These are phyloP conservation scores for Pampus argenteus DNA, from an alignment of 2,797 vertebrate genomes.

Conservation along the genomic window DNA sequence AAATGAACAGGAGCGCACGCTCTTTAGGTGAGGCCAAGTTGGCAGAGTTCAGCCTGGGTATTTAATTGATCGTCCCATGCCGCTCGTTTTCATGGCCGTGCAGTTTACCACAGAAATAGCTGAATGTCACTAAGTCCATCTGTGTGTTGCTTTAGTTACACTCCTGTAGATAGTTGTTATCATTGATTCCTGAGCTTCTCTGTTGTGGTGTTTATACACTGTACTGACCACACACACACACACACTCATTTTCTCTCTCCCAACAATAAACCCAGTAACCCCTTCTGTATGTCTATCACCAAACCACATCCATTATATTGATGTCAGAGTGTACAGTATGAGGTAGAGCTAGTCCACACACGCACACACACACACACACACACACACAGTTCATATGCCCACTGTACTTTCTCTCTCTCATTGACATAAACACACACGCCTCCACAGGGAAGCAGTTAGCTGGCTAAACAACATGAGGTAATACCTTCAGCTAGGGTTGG, in stretches of 20 bases:
- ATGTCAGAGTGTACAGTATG: slow-evolving; percentile 52
- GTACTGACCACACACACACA: slow-evolving; percentile 7
- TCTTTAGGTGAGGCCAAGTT: slow-evolving; percentile 12
- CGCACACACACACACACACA: slow-evolving; percentile 4
- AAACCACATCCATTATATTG: slow-evolving; percentile 67
- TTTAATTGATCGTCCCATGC: slow-evolving; percentile 1
- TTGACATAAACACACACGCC: slow-evolving; percentile 40
- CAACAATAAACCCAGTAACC: slow-evolving; percentile 40
- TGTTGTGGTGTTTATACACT: background rate
- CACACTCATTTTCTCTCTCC: slow-evolving; percentile 7
- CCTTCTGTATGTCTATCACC: slow-evolving; percentile 41
- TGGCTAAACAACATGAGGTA: slow-evolving; percentile 64
- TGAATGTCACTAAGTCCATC: slow-evolving; percentile 34
- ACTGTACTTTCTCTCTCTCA: slow-evolving; percentile 11
- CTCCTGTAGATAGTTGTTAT: background rate
- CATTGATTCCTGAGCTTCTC: background rate
- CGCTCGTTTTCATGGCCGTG: slow-evolving; percentile 3
- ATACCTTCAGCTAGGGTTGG: too few species aligned
- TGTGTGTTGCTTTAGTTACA: background rate
- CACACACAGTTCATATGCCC: slow-evolving; percentile 7
- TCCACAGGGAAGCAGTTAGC: slow-evolving; percentile 51
- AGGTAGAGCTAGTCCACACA: slow-evolving; percentile 24
- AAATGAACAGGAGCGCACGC: slow-evolving; percentile 1
- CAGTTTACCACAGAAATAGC: slow-evolving; percentile 40
- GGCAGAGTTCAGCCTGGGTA: slow-evolving; percentile 19